Evolutionary conservation across 2,113 vertebrate genomes (phyloP), one percentile per base, ranked within the genome.

Genomic region (Apistogramma diplotaenia): DNA sequence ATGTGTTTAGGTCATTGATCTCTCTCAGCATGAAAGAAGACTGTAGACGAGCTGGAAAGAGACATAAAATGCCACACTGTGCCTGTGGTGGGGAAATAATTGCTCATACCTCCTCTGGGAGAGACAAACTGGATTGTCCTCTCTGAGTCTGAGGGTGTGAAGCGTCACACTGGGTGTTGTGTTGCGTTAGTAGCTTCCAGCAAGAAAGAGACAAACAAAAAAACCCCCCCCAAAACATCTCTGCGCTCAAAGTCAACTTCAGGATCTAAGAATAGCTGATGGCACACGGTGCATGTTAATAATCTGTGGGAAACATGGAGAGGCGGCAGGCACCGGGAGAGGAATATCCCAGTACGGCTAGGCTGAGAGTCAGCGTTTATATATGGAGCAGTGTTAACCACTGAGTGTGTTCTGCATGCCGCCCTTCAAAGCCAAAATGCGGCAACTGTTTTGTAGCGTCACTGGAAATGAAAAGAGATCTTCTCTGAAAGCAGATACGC

Each of bases 221-320:
- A 15, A 4, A 16, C 18, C 27, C 10, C 19, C 29, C 29, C n/a
- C 8, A 40, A 40, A 82, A 85, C 80, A 67, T 70, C 84, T 87
- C 88, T 90, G 80, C 4, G 23, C 74, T 83, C 76, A 85, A 90
- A 87, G 78, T 89, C 79, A 72, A 77, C 46, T 51, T 51, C 46
- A n/a, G 72, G 56, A 79, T 84, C 89, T 81, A 59, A 89, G 84
- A 92, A 85, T 88, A 92, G 89, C 79, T 23, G 78, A 75, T 83
- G 87, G 80, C 86, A 79, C 82, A 82, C 13, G 2, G 72, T 23
- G 59, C 61, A 67, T 78, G 90, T 89, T 89, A 89, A 89, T 89
- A 82, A 89, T 89, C 88, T 83, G 86, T 19, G 76, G 71, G 81
- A 88, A 90, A 83, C 74, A 71, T 74, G 81, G 77, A 19, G 65